Conservation (phyloP, 2,113 vertebrate genomes). For the Dromaius novaehollandiae region DNA sequence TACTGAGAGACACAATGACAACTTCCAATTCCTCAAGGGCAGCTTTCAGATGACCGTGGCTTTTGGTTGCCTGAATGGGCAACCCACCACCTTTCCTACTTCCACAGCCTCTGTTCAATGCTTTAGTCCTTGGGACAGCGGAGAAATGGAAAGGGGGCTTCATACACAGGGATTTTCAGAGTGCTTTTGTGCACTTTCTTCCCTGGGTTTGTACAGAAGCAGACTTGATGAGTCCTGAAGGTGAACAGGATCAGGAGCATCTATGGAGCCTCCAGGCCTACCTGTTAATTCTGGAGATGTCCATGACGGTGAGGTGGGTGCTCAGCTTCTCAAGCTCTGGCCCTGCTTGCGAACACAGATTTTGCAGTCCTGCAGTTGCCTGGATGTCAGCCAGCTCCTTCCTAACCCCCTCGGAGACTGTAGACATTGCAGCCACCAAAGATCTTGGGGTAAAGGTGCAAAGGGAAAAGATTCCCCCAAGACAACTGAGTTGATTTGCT, state of each 20-base stretch:
- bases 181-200: not conserved
- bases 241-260: not conserved
- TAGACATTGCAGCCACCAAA: not conserved
- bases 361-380: not conserved
- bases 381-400: not conserved
- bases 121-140: not conserved
- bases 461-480: not conserved
- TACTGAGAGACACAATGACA: not conserved
- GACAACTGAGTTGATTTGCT: not conserved
- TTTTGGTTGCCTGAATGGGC: not conserved
- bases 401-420: not conserved
- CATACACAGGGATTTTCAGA: not conserved
- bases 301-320: not conserved
- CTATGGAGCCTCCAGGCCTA: not conserved
- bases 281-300: not conserved
- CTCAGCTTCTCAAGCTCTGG: not conserved
- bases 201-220: not conserved
- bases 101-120: not conserved
- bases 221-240: not conserved
- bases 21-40: not conserved
- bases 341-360: not conserved
- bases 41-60: not conserved
- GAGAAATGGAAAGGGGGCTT: not conserved
- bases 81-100: not conserved
- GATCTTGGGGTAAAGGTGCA: not conserved